Base-by-base conservation (phyloP, 1,140 invertebrate genomes). In the Trypoxylus dichotomus region DNA sequence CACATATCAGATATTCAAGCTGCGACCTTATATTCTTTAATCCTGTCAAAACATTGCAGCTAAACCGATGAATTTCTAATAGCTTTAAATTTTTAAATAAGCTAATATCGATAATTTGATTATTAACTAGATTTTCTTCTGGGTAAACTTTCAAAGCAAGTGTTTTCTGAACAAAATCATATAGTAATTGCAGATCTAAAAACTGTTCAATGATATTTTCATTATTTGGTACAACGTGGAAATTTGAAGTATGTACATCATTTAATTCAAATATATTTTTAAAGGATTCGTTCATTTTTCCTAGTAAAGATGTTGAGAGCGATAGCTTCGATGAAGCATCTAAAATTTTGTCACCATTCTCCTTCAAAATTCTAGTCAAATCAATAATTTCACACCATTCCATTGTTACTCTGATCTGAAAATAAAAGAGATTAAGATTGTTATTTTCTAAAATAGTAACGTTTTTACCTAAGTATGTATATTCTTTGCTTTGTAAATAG, bases 131-230 rank as follows among this genome's bases (percentile, higher is more conserved):
- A 68, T 80, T 83, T 15, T 82, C 80, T 75, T 86, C 87, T 43
- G 89, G 86, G 1, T 83, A 86, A 1, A 92, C 80, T 82, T 91
- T 91, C 2, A 92, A 79, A 74, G 88, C 84, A 25, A 88, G 76
- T 1, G 89, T 90, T 76, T 90, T 91, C 75, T 91, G 90, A 19
- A 92, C 88, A 81, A 92, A 91, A 80, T 91, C 91, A 80, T 91
- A 88, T 19, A 92, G 78, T 79, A 92, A 88, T 79, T 91, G 90
- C 3, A 91, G 79, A 80, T 91, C 89, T 24, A 85, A 80, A 76
- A 21, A 63, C 60, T 80, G 77, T 19, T 32, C 54, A 10, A 54
- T 25, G 32, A 58, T 74, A 76, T 24, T 76, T 27, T 32, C 72
- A 21, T 29, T 75, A 32, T 74, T 47, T 5, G 75, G 32, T 76